These are phyloP conservation scores for Rhizoglyphus robini DNA, from an alignment of 1,140 invertebrate genomes.

Conservation along the genomic window DNA sequence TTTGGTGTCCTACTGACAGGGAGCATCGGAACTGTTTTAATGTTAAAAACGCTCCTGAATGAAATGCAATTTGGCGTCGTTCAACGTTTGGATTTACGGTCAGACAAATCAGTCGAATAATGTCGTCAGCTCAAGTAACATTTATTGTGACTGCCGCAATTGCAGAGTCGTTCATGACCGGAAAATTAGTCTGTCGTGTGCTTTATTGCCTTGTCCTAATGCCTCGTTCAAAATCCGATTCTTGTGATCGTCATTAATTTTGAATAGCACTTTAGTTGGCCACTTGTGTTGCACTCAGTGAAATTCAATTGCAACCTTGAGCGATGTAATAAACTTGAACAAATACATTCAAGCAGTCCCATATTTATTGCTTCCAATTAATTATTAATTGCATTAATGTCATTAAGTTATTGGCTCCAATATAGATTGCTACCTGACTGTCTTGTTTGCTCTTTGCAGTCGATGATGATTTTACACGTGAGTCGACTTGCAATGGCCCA, in stretches of 20 bases:
- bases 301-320: not conserved
- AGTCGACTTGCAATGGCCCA: not conserved
- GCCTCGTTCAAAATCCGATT: not conserved
- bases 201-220: not conserved
- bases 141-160: not conserved
- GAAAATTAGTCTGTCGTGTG: not conserved
- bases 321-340: constrained; percentile 10
- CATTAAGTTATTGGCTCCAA: too few species aligned
- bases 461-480: not conserved
- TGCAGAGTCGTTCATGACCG: not conserved
- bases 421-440: too few species aligned
- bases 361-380: constrained; percentile 9
- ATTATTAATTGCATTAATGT: constrained; percentile 6
- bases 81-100: not conserved
- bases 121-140: not conserved
- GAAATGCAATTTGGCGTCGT: constrained; percentile 5
- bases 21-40: too few species aligned
- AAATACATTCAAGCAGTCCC: constrained; percentile 1
- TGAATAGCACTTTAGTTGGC: not conserved
- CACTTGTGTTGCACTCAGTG: not conserved
- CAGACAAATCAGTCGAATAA: not conserved
- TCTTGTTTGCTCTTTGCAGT: not conserved
- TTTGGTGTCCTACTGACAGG: too few species aligned
- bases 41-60: too few species aligned
- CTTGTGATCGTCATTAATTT: constrained; percentile 14